phyloP scores from a whole-genome alignment of 2,113 vertebrate genomes.

The Rhinolophus sinicus region DNA sequence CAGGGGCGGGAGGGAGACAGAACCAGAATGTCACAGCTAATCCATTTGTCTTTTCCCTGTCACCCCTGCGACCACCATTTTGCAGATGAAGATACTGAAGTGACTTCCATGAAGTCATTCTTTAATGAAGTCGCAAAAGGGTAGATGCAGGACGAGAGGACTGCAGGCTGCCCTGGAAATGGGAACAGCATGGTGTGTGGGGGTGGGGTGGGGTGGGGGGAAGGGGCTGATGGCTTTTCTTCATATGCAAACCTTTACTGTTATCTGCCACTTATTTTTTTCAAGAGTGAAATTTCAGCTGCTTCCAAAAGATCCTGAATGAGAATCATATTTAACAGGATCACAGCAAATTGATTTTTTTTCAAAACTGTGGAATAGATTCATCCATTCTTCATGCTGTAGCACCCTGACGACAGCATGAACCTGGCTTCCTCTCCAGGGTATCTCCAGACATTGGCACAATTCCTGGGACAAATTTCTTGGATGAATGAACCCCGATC shows the following conservation, averaged over 20 bases:
- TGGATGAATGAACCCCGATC: neutral
- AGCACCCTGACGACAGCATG: neutral
- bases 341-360: neutral
- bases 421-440: neutral
- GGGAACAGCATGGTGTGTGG: neutral
- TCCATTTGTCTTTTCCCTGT: neutral
- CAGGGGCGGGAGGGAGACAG: neutral
- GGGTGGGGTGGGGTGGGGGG: no score
- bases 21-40: neutral
- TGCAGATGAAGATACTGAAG: neutral
- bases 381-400: neutral
- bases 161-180: neutral
- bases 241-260: neutral
- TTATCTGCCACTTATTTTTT: neutral
- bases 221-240: neutral
- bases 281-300: neutral
- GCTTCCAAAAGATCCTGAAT: conserved; percentile 3
- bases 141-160: neutral
- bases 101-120: neutral
- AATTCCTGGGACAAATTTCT: neutral
- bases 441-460: neutral
- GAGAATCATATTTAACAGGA: neutral
- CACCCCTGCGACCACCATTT: accelerated
- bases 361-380: neutral
- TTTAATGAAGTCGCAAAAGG: neutral